Percentiles rank a stretch among this genome's conserved stretches.
phyloP scores from a whole-genome alignment of 2,113 vertebrate species.

The Andinoacara biseriatus region DNA sequence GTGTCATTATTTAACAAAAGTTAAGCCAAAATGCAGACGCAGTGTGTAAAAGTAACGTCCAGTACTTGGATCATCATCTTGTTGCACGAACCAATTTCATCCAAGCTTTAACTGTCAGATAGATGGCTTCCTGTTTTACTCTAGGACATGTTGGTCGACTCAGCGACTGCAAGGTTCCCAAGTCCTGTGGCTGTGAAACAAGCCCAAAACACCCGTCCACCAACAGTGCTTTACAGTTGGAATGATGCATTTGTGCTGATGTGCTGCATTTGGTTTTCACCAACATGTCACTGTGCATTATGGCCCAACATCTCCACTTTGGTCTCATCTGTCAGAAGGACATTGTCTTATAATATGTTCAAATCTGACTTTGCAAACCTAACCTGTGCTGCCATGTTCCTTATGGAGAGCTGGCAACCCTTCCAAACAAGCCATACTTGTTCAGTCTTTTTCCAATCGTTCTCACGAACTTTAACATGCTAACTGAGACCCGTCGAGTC shows the following conservation, averaged over 20 bases:
- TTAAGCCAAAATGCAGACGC: not conserved
- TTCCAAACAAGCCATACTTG: not conserved
- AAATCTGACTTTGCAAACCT: not conserved
- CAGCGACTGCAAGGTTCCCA: not conserved
- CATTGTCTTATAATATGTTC: not conserved
- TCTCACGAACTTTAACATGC: not conserved
- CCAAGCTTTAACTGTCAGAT: not conserved
- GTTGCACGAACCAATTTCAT: not conserved
- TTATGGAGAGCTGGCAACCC: not conserved
- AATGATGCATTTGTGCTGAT: not conserved
- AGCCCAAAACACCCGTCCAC: not conserved
- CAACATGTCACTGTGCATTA: not conserved
- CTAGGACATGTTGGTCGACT: not conserved
- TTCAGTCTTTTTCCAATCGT: not conserved
- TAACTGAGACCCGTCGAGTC: not conserved
- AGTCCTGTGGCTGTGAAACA: not conserved
- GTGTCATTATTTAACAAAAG: not conserved
- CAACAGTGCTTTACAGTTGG: not conserved
- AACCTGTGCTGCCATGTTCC: not conserved
- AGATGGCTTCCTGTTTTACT: not conserved
- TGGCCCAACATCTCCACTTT: not conserved
- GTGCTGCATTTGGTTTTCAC: not conserved
- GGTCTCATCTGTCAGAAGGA: not conserved
- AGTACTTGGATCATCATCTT: not conserved
- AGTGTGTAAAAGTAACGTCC: not conserved